Percentiles rank a stretch among this genome's conserved stretches.
These are phyloP conservation scores for Leucoma salicis DNA, from an alignment of 2,888 invertebrate species.

Conservation along the genomic window DNA sequence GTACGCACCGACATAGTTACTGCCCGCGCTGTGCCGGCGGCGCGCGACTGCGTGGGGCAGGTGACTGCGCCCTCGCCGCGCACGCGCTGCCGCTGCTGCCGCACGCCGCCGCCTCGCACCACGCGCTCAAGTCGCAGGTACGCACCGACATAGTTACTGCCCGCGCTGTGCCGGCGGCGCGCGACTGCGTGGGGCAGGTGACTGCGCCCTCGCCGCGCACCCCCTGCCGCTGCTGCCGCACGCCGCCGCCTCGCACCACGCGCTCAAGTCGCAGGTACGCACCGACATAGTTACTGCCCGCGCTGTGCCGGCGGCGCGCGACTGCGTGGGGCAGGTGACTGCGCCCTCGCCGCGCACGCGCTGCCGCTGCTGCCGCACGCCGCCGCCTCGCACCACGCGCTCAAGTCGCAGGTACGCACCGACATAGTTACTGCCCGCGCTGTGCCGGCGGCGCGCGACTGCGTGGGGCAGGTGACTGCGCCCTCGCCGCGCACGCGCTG, in stretches of 20 bases:
- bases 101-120: conserved; percentile 71
- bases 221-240: conserved; percentile 87
- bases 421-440: too few species aligned
- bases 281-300: too few species aligned
- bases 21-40: conserved; percentile 95
- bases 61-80: conserved; percentile 96
- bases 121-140: conserved; percentile 48
- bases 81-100: conserved; percentile 89
- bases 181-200: conserved; percentile 96
- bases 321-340: conserved; percentile 95
- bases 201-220: conserved; percentile 96
- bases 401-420: conserved; percentile 25
- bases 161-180: conserved; percentile 95
- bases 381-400: conserved; percentile 69
- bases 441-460: conserved; percentile 97
- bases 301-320: conserved; percentile 96
- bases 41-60: conserved; percentile 96
- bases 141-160: too few species aligned
- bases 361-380: conserved; percentile 85
- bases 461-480: conserved; percentile 95
- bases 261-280: conserved; percentile 38
- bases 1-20: too few species aligned
- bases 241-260: conserved; percentile 70
- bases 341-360: conserved; percentile 96
- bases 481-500: conserved; percentile 94